Base-by-base conservation (phyloP, 30 jellyfish, hydroid and myxozoan species). In the Calvadosia cruxmelitensis region DNA sequence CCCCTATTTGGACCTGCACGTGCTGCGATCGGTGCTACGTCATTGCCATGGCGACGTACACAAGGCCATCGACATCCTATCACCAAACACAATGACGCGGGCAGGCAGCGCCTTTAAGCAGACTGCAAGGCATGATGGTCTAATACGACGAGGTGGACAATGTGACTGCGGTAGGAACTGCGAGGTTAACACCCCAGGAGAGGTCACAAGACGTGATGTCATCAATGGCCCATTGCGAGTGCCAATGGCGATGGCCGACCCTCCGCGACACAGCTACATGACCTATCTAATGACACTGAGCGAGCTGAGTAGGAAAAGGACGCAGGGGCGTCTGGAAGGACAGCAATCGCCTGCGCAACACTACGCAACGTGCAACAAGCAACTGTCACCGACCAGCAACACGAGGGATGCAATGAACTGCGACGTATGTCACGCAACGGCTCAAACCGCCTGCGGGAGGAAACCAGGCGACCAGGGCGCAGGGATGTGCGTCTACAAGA, bases 11-110 rank as follows among this genome's bases (percentile, higher is more conserved):
- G 93, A 80, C 49, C 84, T 81, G 16, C 66, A 36, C 28, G 81
- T 80, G 24, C 66, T 80, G 73, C 69, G 85, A 1, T 72, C 93
- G 12, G 93, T 80, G 35, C 73, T 80, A 35, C 68, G 66, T 27
- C 74, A 80, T 64, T 80, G 93, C 57, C 93, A 80, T 2, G 93
- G 93, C n/a, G 83, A 80, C 53, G 53, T 80, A 30, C 68, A 69
- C 0, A 72, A 73, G 62, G 93, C 93, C 1, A 85, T 80, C 3
- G 93, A 80, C 32, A 80, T 80, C 0, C 68, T 80, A 20, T 71
- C 93, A 1, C 93, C 93, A 26, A 80, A 80, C 50, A 69, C 93
- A 0, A 80, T 80, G 93, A 71, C 93, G 5, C 64, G 85, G 27
- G 83, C 67, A 1, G 35, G 83, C 31, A 82, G 72, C 33, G 73